Percentiles rank a stretch among this genome's conserved stretches.
Evolutionary conservation across 2,797 vertebrate species (phyloP).

Genomic region (Pterois miles): DNA sequence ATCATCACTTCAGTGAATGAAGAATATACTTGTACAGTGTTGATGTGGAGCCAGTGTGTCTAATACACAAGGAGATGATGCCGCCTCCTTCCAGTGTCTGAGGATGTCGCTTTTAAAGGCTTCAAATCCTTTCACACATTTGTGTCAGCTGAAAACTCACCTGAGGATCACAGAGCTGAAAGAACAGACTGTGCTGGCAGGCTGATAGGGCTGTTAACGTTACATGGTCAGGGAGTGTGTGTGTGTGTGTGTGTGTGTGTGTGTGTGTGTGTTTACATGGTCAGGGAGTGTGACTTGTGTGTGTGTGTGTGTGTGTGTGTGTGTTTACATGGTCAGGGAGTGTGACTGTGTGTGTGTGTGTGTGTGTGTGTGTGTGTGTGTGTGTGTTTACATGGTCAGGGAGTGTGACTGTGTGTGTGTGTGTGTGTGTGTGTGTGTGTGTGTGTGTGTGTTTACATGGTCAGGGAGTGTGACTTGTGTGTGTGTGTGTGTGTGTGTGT

Average conservation of each 20-base stretch:
- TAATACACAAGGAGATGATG: background rate
- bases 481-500: no score
- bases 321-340: no score
- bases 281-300: no score
- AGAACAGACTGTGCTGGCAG: slow-evolving; percentile 45
- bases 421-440: no score
- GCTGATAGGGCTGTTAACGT: slow-evolving; percentile 43
- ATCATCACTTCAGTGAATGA: background rate
- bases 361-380: no score
- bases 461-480: no score
- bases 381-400: no score
- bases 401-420: no score
- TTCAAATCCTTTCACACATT: slow-evolving; percentile 53
- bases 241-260: background rate
- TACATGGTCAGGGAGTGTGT: slow-evolving; percentile 11
- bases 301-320: no score
- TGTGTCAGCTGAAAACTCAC: slow-evolving; percentile 49
- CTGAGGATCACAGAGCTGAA: slow-evolving; percentile 41
- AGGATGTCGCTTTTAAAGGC: slow-evolving; percentile 35
- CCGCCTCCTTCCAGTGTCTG: background rate
- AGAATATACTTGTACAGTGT: background rate
- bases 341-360: no score
- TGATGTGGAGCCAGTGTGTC: background rate
- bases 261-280: slow-evolving; percentile 14
- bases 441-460: no score